Conservation (phyloP, 2,888 invertebrate species). For the Drosophila quasianomalipes region DNA sequence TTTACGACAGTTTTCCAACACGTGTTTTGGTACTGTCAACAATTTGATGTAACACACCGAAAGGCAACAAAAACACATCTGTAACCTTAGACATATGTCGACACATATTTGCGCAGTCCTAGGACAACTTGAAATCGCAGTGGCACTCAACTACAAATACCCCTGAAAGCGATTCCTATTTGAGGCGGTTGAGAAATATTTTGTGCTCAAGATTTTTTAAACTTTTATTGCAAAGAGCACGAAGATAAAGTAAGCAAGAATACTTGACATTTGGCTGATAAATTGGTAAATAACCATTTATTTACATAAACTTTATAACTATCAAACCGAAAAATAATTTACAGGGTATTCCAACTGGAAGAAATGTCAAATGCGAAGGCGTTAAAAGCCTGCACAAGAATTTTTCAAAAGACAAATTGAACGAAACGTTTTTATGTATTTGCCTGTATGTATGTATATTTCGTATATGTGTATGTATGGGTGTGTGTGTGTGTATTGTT, state of each 20-base stretch:
- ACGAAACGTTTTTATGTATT: background rate
- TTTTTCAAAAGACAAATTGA: slow-evolving; percentile 20
- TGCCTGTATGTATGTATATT: background rate
- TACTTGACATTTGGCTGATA: background rate
- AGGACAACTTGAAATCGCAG: background rate
- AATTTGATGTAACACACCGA: slow-evolving; percentile 58
- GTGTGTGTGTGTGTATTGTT: background rate
- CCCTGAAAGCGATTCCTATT: background rate
- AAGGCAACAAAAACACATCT: slow-evolving; percentile 20
- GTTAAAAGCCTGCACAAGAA: slow-evolving; percentile 14
- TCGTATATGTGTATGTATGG: background rate
- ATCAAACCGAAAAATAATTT: background rate
- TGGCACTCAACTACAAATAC: slow-evolving; percentile 6
- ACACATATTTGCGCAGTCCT: slow-evolving; percentile 53
- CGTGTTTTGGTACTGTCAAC: slow-evolving; percentile 75
- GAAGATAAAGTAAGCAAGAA: background rate
- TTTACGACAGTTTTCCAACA: slow-evolving; percentile 64
- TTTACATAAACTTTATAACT: background rate
- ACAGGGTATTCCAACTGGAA: slow-evolving; percentile 26
- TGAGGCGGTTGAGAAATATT: background rate
- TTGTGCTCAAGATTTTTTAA: background rate
- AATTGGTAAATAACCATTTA: background rate
- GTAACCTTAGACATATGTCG: slow-evolving; percentile 31
- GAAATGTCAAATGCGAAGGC: slow-evolving; percentile 12
- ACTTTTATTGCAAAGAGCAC: background rate